Percentiles rank a stretch among this genome's conserved stretches.
Conservation (phyloP, 2,888 invertebrate species). For the Scaptodrosophila latifasciaeformis region DNA sequence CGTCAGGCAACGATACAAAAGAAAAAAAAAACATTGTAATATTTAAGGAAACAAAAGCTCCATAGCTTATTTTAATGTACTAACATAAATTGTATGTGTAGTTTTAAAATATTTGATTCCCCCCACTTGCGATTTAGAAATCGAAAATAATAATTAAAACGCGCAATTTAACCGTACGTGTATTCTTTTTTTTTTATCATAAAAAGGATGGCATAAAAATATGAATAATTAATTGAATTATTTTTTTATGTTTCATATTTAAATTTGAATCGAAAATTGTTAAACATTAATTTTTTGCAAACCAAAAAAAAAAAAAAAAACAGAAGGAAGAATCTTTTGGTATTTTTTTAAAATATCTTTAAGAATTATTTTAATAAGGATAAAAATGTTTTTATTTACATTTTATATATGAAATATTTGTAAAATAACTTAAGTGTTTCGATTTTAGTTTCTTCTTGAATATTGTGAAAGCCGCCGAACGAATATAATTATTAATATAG, state of each 20-base stretch:
- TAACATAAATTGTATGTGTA: constrained; percentile 34
- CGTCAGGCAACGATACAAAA: constrained; percentile 61
- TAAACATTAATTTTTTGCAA: too few relatives aligned
- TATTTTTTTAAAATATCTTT: background rate
- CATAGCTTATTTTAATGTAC: constrained; percentile 52
- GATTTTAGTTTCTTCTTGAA: background rate
- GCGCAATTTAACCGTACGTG: constrained; percentile 50
- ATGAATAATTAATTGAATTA: too few relatives aligned
- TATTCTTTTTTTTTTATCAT: too few relatives aligned
- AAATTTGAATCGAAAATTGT: too few relatives aligned
- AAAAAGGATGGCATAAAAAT: too few relatives aligned
- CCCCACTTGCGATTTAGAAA: constrained; percentile 13
- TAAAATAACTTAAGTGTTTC: background rate
- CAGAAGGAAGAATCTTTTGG: constrained; percentile 10
- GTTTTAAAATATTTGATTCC: constrained; percentile 6
- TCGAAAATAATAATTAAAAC: too few relatives aligned
- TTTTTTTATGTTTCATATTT: too few relatives aligned
- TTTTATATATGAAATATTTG: background rate
- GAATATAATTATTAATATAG: constrained; percentile 3
- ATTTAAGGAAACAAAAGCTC: constrained; percentile 30
- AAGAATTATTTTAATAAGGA: background rate
- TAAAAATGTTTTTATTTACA: background rate
- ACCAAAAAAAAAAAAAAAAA: constrained; percentile 15
- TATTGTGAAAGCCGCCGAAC: background rate
- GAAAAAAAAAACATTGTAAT: constrained; percentile 29